Conservation (phyloP, 1,140 invertebrate species). For the Hermetia illucens region DNA sequence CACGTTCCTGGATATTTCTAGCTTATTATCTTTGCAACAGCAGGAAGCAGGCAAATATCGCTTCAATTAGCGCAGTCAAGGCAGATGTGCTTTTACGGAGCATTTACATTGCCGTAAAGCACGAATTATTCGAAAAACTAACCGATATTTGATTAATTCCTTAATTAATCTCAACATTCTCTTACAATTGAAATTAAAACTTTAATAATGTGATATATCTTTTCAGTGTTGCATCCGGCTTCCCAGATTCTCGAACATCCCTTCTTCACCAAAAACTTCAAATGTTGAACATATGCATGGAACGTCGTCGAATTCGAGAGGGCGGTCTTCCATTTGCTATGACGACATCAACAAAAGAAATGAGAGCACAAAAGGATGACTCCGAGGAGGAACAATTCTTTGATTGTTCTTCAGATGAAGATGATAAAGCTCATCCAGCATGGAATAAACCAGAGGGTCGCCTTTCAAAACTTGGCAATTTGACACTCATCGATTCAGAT, state of each 20-base stretch:
- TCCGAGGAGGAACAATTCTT: conserved; percentile 76
- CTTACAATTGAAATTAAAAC: no score
- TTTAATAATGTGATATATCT: no score
- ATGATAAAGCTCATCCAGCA: conserved; percentile 32
- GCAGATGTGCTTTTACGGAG: no score
- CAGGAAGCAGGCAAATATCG: no score
- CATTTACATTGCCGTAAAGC: no score
- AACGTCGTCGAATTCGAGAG: conserved; percentile 50
- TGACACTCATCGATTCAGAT: conserved; percentile 50
- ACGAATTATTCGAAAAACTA: no score
- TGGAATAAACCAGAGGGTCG: conserved; percentile 62
- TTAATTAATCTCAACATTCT: no score
- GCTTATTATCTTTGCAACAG: no score
- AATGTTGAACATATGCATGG: conserved; percentile 94
- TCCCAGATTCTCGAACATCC: conserved; percentile 74
- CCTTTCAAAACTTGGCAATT: conserved; percentile 47
- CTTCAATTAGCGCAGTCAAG: no score
- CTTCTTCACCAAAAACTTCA: conserved; percentile 92
- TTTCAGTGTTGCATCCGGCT: conserved; percentile 56
- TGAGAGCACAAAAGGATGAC: conserved; percentile 30
- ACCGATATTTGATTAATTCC: no score
- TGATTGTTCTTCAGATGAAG: conserved; percentile 48
- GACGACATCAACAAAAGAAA: conserved; percentile 4
- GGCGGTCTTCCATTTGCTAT: conserved; percentile 14
- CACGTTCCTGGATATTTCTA: no score